phyloP scores from a whole-genome alignment of 2,113 vertebrate genomes.

The Apaloderma vittatum region DNA sequence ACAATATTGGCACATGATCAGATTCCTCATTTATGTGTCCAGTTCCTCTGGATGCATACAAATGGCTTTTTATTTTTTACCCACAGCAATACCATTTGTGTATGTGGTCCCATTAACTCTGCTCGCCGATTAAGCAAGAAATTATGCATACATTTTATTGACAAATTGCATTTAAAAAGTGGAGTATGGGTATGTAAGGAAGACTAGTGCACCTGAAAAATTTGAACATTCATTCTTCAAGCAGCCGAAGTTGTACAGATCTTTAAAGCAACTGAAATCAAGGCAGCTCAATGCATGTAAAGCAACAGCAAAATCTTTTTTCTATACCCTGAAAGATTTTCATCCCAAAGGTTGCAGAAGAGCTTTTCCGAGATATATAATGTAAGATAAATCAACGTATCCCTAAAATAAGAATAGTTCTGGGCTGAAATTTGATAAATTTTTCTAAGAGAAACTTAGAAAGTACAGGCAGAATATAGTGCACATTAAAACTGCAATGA shows the following conservation, averaged over 20 bases:
- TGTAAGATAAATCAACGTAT: not conserved
- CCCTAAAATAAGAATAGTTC: not conserved
- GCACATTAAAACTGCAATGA: not conserved
- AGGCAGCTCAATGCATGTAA: not conserved
- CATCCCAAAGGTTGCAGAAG: not conserved
- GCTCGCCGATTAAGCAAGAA: not conserved
- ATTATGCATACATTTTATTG: not conserved
- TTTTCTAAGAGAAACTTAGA: not conserved
- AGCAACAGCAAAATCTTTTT: not conserved
- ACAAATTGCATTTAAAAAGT: not conserved
- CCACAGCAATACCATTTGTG: not conserved
- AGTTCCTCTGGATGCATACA: not conserved
- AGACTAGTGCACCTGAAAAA: not conserved
- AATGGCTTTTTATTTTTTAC: not conserved
- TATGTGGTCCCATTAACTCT: not conserved
- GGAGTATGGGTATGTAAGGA: fast-evolving
- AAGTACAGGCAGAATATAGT: not conserved
- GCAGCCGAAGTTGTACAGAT: not conserved
- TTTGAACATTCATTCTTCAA: not conserved
- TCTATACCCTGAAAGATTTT: not conserved
- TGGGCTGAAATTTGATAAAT: not conserved
- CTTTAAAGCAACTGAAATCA: not conserved
- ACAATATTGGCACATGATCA: fast-evolving
- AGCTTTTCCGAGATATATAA: not conserved
- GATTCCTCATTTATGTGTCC: not conserved